A percentile compares a stretch with the other conserved stretches of the same genome.
These are phyloP conservation scores for Xenopus tropicalis DNA, from an alignment of 2,113 vertebrate species.

Conservation along the genomic window DNA sequence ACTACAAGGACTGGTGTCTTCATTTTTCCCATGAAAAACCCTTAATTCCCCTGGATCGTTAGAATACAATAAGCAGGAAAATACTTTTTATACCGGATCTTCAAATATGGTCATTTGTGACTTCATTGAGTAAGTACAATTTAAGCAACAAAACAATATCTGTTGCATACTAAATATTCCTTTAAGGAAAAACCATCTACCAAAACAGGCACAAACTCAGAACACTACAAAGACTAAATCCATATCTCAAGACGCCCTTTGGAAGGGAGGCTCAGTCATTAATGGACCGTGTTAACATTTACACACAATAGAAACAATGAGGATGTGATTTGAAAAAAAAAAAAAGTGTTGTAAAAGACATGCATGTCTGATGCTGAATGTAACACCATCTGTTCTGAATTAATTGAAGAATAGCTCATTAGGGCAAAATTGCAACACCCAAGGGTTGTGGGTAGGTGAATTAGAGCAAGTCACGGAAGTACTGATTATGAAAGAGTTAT, in stretches of 20 bases:
- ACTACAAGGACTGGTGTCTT: no score
- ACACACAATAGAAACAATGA: conserved; percentile 34
- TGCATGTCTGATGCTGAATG: conserved; percentile 35
- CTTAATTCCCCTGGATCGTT: no score
- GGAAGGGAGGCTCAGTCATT: conserved; percentile 33
- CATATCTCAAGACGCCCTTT: conserved; percentile 24
- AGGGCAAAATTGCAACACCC: conserved; percentile 30
- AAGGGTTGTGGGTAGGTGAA: conserved; percentile 13
- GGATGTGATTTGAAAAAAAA: conserved; percentile 28
- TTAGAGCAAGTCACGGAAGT: conserved; percentile 18
- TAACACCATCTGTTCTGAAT: conserved; percentile 21
- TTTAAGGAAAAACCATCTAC: conserved; percentile 12
- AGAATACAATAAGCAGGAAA: no score
- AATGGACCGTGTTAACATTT: conserved; percentile 40
- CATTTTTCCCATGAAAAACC: no score
- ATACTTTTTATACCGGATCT: no score
- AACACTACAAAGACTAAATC: conserved; percentile 9
- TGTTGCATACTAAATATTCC: background rate
- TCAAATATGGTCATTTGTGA: no score
- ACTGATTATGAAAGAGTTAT: no score
- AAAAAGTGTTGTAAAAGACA: conserved; percentile 10
- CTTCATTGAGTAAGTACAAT: no score
- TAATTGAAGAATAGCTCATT: conserved; percentile 38
- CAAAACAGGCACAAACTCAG: conserved; percentile 1
- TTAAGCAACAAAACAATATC: background rate